Evolutionary conservation across 2,888 invertebrate species (phyloP), one percentile per base, ranked within the genome.

Genomic region (Megastigmus dorsalis): DNA sequence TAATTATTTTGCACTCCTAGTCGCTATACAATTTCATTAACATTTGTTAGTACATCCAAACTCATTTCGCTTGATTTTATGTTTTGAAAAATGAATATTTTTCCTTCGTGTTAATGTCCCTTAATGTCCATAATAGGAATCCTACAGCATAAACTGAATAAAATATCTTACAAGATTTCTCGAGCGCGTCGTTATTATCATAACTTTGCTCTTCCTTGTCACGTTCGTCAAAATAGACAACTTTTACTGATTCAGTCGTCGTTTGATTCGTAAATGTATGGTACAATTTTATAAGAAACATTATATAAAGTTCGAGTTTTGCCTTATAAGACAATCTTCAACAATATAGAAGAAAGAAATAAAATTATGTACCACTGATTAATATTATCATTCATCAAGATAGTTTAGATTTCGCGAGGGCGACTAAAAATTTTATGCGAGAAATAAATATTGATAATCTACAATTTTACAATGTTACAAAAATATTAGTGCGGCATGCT

Each of bases 1-100:
- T 15, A 55, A 57, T 67, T 36, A 62, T 54, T 65, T 54, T 82
- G 82, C 82, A 84, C 75, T 79, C 80, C 85, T 86, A 85, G 80
- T 82, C 82, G 80, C 81, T 86, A 86, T 86, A 86, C 86, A 86
- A 83, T 84, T 82, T 84, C 71, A 68, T 78, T 81, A 76, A 79
- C 76, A 76, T 74, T 80, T 77, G 78, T 83, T 80, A 81, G 78
- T 84, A 85, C 84, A 84, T 79, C 80, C 82, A 83, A 79, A 33
- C 77, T 78, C 75, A 80, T 79, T 78, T 76, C 80, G 73, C 80
- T 52, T 10, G n/a, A 45, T n/a, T 59, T 65, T 20, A 41, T 63
- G 50, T 20, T 26, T 52, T 66, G 13, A 52, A 20, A 67, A 67
- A 45, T 30, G 78, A 80, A 79, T n/a, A 75, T 73, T n/a, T 79